Evolutionary conservation across 2,797 vertebrate genomes (phyloP).

Genomic region (Clamator glandarius): DNA sequence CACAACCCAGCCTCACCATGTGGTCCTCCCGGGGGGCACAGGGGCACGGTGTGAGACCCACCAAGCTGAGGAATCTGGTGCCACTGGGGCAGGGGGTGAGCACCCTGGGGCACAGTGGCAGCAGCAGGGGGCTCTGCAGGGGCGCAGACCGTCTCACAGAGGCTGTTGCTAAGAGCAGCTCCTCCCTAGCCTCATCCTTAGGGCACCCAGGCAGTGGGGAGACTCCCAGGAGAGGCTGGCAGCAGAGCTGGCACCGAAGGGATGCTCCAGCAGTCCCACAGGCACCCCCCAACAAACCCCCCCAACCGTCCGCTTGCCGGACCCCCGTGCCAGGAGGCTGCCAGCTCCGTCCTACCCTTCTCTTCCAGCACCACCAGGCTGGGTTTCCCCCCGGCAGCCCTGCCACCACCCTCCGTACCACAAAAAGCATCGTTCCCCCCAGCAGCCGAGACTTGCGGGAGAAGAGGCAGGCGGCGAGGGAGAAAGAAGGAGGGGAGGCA

Average conservation of each 20-base stretch:
- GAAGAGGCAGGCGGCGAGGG: too few species aligned
- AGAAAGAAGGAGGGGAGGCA: neutral
- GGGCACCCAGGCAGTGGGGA: neutral
- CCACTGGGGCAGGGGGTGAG: neutral
- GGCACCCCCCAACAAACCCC: neutral
- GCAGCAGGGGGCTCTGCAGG: neutral
- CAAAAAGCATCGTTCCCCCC: neutral
- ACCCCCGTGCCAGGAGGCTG: neutral
- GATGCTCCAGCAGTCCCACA: neutral
- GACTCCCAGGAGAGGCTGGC: neutral
- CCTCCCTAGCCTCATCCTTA: neutral
- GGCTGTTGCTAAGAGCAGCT: neutral
- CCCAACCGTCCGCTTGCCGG: neutral
- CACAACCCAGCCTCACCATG: neutral
- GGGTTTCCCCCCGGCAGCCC: neutral
- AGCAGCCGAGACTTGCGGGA: too few species aligned
- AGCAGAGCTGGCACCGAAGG: neutral
- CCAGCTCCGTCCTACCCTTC: neutral
- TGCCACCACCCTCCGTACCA: neutral
- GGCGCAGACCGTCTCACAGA: neutral
- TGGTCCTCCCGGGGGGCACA: fast-evolving
- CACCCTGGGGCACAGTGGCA: neutral
- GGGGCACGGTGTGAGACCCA: neutral
- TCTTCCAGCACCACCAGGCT: neutral
- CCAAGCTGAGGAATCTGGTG: neutral